These are phyloP conservation scores for Abramis brama DNA, from an alignment of 2,113 vertebrate species.

Conservation along the genomic window DNA sequence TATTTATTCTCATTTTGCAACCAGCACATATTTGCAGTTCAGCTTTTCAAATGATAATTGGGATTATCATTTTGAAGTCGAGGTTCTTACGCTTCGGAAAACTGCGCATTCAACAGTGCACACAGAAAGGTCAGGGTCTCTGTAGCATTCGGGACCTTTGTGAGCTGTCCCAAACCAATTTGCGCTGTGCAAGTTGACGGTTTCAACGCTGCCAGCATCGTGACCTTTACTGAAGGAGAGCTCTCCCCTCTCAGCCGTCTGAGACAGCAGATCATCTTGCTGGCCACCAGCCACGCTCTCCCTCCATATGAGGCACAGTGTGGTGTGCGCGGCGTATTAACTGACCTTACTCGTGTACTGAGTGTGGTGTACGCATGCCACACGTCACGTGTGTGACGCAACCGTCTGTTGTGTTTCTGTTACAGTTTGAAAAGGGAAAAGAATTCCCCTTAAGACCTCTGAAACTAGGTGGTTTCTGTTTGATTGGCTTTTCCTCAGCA, in stretches of 20 bases:
- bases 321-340: background rate
- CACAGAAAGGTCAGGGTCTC: constrained; percentile 72
- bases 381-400: constrained; percentile 35
- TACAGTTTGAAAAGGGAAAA: background rate
- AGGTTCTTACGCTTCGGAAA: constrained; percentile 61
- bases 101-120: constrained; percentile 52
- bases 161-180: constrained; percentile 72
- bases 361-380: background rate
- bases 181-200: constrained; percentile 71
- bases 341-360: constrained; percentile 18
- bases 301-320: constrained; percentile 27
- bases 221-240: constrained; percentile 75
- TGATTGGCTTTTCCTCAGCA: constrained; percentile 29
- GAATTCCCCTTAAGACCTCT: constrained; percentile 28
- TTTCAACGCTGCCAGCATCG: constrained; percentile 65
- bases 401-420: constrained; percentile 2
- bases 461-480: constrained; percentile 39
- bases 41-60: constrained; percentile 72
- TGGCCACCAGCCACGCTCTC: constrained; percentile 13
- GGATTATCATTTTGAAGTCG: constrained; percentile 68
- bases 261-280: constrained; percentile 21
- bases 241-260: constrained; percentile 50
- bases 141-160: constrained; percentile 68
- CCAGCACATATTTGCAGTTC: constrained; percentile 65
- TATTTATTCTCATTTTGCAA: constrained; percentile 63